phyloP scores from a whole-genome alignment of 2,888 invertebrate genomes.

The Cyclophora punctaria region DNA sequence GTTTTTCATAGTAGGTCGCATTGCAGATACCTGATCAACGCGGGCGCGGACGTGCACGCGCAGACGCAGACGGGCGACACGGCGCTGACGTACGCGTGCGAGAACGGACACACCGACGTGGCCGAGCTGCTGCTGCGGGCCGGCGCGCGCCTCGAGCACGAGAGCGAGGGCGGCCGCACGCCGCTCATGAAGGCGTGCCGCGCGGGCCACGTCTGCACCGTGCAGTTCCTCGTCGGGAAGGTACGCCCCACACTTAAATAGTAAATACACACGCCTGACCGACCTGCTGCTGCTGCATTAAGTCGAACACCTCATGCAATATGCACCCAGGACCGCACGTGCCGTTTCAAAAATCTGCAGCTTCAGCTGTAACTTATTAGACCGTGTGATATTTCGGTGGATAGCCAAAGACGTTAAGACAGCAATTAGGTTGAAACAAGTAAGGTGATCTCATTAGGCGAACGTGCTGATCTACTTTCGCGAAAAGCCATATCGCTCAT shows the following conservation, averaged over 20 bases:
- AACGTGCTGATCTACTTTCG: too few relatives aligned
- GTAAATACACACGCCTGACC: too few relatives aligned
- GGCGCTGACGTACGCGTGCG: conserved; percentile 97
- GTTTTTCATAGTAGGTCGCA: background rate
- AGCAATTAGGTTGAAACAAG: too few relatives aligned
- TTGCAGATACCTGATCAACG: conserved; percentile 83
- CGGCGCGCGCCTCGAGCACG: conserved; percentile 95
- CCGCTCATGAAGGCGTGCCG: conserved; percentile 99
- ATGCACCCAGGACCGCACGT: too few relatives aligned
- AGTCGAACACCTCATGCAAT: too few relatives aligned
- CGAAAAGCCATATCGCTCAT: too few relatives aligned
- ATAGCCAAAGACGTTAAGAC: too few relatives aligned
- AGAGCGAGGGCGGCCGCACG: conserved; percentile 97
- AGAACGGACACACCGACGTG: conserved; percentile 98
- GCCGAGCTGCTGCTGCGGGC: conserved; percentile 93
- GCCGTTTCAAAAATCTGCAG: too few relatives aligned
- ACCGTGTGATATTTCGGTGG: too few relatives aligned
- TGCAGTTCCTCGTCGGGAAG: conserved; percentile 94
- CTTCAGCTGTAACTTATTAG: too few relatives aligned
- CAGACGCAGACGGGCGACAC: conserved; percentile 97
- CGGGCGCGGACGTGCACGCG: conserved; percentile 93
- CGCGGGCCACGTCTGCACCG: conserved; percentile 96
- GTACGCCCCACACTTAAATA: conserved; percentile 47
- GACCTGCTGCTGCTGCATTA: too few relatives aligned
- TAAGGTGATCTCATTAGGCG: too few relatives aligned